These are phyloP conservation scores for Tinea trinotella DNA, from an alignment of 2,888 invertebrate genomes.

Conservation along the genomic window DNA sequence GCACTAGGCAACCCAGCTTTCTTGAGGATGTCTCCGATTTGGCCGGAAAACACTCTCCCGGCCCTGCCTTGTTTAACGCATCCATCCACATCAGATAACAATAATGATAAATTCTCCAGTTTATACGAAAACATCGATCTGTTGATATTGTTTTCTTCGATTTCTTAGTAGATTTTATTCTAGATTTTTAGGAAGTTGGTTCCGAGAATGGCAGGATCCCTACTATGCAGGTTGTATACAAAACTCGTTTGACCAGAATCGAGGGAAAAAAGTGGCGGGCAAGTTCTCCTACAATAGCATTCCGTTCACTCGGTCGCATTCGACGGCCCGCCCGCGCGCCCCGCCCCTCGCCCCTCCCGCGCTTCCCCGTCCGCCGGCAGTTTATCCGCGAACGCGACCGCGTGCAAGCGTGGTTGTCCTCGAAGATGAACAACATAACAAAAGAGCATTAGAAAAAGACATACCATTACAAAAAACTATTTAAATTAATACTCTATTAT, in stretches of 20 bases:
- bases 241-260: conserved; percentile 72
- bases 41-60: no score
- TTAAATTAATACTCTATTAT: neutral
- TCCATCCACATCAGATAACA: no score
- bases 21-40: no score
- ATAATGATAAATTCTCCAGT: no score
- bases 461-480: neutral
- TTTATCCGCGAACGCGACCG: conserved; percentile 54
- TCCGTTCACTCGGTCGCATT: conserved; percentile 36
- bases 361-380: conserved; percentile 34
- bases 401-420: conserved; percentile 28
- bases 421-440: neutral
- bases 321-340: conserved; percentile 49
- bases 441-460: neutral
- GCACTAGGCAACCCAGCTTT: no score
- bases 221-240: conserved; percentile 71
- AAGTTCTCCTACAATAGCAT: conserved; percentile 72
- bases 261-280: conserved; percentile 64
- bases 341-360: conserved; percentile 39
- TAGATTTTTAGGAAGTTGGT: conserved; percentile 21
- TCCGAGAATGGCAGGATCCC: conserved; percentile 68
- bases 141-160: neutral
- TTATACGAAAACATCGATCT: no score
- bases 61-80: no score
- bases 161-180: neutral